Conservation (phyloP, 2,888 invertebrate species). For the Acrocyrtus sp. region DNA sequence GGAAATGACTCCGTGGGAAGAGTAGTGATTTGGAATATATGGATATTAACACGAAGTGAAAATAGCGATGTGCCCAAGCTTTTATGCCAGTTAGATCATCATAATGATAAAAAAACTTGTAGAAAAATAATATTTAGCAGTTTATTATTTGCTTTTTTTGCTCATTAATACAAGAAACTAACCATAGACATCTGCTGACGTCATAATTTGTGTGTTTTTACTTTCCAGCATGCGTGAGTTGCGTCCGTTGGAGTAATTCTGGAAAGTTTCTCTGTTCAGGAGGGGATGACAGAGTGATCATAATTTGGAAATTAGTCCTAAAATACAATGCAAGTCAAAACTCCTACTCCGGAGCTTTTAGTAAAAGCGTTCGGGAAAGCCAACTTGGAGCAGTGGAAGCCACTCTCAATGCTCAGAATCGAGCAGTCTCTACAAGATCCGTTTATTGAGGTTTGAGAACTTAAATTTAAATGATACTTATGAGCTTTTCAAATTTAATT, state of each 20-base stretch:
- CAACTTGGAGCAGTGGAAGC: slow-evolving; percentile 91
- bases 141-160: too few species aligned
- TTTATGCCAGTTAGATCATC: slow-evolving; percentile 97
- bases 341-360: slow-evolving; percentile 23
- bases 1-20: slow-evolving; percentile 78
- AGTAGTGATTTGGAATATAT: slow-evolving; percentile 96
- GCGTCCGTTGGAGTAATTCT: slow-evolving; percentile 93
- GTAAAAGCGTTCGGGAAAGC: slow-evolving; percentile 71
- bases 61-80: slow-evolving; percentile 85
- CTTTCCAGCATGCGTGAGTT: slow-evolving; percentile 92
- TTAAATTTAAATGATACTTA: too few species aligned
- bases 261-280: slow-evolving; percentile 92
- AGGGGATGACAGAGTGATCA: slow-evolving; percentile 93
- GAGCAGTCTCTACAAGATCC: too few species aligned
- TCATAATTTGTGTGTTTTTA: too few species aligned
- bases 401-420: slow-evolving; percentile 85
- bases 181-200: too few species aligned
- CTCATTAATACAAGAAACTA: too few species aligned
- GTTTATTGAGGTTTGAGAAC: too few species aligned
- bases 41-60: slow-evolving; percentile 81
- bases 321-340: slow-evolving; percentile 42
- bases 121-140: too few species aligned
- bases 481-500: too few species aligned
- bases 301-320: slow-evolving; percentile 84
- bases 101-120: slow-evolving; percentile 75